Conservation (phyloP, 2,113 vertebrate species). For the Columbina picui region DNA sequence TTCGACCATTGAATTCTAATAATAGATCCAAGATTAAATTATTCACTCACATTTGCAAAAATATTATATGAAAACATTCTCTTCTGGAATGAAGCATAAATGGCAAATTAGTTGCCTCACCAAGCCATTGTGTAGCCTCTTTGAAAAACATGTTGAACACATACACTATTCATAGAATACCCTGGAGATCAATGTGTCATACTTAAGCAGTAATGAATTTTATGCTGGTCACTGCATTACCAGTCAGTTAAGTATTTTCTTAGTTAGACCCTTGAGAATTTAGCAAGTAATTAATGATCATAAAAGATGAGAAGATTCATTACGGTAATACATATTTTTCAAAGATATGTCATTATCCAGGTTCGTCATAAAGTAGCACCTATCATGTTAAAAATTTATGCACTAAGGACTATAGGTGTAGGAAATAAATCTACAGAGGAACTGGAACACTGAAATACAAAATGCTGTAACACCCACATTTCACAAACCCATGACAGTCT, state of each 20-base stretch:
- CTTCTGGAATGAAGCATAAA: constrained; percentile 24
- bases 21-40: constrained; percentile 31
- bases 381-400: background rate
- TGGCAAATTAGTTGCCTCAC: background rate
- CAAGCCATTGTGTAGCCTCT: background rate
- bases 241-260: constrained; percentile 40
- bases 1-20: background rate
- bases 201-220: constrained; percentile 43
- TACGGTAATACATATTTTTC: background rate
- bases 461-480: background rate
- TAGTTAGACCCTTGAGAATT: constrained; percentile 24
- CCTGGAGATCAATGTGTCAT: constrained; percentile 11
- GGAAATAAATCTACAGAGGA: background rate
- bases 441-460: background rate
- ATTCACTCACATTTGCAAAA: constrained; percentile 24
- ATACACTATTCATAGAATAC: background rate
- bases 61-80: constrained; percentile 28
- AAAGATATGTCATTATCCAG: background rate
- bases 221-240: constrained; percentile 28
- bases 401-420: background rate
- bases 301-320: constrained; percentile 14
- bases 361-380: background rate
- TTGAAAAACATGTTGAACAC: constrained; percentile 24
- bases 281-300: constrained; percentile 49
- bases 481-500: background rate